These are phyloP conservation scores for Chrysolina americana DNA, from an alignment of 2,888 invertebrate genomes.

Conservation along the genomic window DNA sequence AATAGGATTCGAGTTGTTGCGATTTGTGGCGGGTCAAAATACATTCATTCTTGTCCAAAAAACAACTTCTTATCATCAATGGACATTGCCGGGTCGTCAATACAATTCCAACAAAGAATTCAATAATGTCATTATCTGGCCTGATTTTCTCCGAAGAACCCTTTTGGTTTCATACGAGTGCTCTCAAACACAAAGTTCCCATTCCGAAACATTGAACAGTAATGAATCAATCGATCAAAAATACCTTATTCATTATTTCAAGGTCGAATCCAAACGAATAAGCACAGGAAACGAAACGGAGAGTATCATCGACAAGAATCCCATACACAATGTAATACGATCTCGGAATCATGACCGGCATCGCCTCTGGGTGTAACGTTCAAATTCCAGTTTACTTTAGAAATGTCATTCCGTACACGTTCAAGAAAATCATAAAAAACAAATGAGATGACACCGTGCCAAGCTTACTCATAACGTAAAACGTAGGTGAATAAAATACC, in stretches of 20 bases:
- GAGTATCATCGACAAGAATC: not conserved
- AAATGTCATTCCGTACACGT: constrained; percentile 5
- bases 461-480: not conserved
- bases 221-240: not conserved
- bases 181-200: too few relatives aligned
- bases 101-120: too few relatives aligned
- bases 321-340: not conserved
- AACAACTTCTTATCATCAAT: too few relatives aligned
- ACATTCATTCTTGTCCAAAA: too few relatives aligned
- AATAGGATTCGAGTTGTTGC: too few relatives aligned
- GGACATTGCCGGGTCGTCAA: too few relatives aligned
- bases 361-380: constrained; percentile 4
- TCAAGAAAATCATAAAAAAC: not conserved
- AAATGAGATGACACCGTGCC: constrained; percentile 4
- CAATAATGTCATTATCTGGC: too few relatives aligned
- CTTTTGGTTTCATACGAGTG: too few relatives aligned
- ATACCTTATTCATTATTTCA: not conserved
- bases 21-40: too few relatives aligned
- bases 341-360: not conserved
- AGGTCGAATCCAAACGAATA: not conserved
- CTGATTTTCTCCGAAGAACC: too few relatives aligned
- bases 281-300: not conserved
- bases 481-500: not conserved
- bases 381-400: constrained; percentile 6
- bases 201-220: not conserved